Evolutionary conservation across 2,113 vertebrate species (phyloP).

Genomic region (Alces alces): DNA sequence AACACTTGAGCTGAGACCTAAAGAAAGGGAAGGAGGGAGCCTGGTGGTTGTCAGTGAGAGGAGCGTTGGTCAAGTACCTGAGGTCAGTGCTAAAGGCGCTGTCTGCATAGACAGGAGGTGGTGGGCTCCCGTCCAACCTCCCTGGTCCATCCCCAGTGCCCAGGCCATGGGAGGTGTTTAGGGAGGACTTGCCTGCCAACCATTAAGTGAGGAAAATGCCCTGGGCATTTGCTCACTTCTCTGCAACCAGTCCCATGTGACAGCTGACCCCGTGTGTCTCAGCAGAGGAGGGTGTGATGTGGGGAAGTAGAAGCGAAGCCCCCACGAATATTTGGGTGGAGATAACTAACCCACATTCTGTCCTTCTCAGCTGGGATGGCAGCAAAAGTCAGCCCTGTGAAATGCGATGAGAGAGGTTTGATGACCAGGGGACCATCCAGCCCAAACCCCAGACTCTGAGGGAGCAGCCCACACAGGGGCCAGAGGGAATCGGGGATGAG

Average conservation of each 20-base stretch:
- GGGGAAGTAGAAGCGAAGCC: not conserved
- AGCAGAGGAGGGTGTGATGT: not conserved
- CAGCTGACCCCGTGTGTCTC: not conserved
- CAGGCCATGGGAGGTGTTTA: not conserved
- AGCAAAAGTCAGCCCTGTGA: not conserved
- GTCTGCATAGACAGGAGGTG: not conserved
- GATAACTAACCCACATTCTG: not conserved
- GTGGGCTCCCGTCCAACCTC: not conserved
- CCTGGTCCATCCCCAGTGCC: not conserved
- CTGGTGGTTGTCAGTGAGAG: not conserved
- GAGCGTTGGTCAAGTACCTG: not conserved
- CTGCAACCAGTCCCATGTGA: not conserved
- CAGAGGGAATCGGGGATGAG: fast-evolving
- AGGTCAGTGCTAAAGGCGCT: not conserved
- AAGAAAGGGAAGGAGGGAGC: not conserved
- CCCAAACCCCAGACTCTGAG: not conserved
- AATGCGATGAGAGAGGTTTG: not conserved
- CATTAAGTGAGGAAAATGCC: not conserved
- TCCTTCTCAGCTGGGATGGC: not conserved
- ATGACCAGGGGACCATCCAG: not conserved
- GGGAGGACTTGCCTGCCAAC: not conserved
- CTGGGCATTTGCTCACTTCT: not conserved
- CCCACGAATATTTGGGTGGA: not conserved
- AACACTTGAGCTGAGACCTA: not conserved
- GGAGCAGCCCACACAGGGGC: not conserved